Evolutionary conservation across 1,140 invertebrate species (phyloP).

Genomic region (Heterodera schachtii): DNA sequence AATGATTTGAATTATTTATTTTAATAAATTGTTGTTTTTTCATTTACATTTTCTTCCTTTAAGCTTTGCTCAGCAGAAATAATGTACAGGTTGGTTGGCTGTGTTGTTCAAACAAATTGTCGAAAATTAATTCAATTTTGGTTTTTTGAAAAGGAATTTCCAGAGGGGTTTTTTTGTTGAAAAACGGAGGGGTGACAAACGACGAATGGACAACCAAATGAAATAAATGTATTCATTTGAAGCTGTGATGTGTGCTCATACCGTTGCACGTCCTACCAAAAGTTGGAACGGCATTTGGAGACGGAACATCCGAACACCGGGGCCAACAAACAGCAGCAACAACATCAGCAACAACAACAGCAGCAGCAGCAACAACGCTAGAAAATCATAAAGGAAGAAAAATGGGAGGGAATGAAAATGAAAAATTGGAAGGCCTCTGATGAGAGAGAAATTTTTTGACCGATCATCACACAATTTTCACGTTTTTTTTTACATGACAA

Average conservation of each 20-base stretch:
- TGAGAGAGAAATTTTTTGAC: too few relatives aligned
- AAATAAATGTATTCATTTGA: not conserved
- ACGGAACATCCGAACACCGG: not conserved
- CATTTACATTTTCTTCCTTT: not conserved
- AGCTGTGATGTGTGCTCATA: constrained; percentile 51
- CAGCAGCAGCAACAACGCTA: too few relatives aligned
- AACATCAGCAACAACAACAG: too few relatives aligned
- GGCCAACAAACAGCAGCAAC: not conserved
- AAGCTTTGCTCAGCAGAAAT: constrained; percentile 53
- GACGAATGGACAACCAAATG: too few relatives aligned
- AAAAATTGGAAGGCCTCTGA: too few relatives aligned
- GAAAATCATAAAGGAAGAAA: too few relatives aligned
- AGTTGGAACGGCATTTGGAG: constrained; percentile 50
- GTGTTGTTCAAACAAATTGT: not conserved
- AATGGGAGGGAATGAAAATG: too few relatives aligned
- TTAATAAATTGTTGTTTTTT: not conserved
- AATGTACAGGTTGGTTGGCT: constrained; percentile 41
- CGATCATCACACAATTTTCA: too few relatives aligned
- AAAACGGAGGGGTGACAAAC: too few relatives aligned
- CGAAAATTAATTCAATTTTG: not conserved
- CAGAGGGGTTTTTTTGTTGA: too few relatives aligned
- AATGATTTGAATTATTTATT: not conserved
- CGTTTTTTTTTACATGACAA: too few relatives aligned
- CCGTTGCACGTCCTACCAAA: constrained; percentile 56
- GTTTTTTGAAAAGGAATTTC: too few relatives aligned